Evolutionary conservation across 2,888 invertebrate species (phyloP).

Genomic region (Ochlodes sylvanus): DNA sequence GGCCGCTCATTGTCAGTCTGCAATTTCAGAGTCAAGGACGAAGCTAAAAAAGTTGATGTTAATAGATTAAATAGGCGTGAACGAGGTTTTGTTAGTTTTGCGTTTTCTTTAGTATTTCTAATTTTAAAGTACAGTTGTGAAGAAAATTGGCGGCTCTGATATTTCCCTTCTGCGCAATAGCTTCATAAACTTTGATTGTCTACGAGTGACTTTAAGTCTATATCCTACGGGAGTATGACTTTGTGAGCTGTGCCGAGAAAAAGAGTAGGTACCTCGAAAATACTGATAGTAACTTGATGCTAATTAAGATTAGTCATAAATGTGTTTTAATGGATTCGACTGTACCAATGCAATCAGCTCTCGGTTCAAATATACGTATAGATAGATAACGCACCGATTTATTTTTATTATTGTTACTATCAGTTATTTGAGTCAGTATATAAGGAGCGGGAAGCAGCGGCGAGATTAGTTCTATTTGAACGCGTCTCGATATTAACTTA

Average conservation of each 20-base stretch:
- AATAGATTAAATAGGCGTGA: conserved; percentile 22
- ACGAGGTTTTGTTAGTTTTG: conserved; percentile 10
- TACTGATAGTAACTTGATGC: neutral
- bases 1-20: conserved; percentile 18
- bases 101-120: conserved; percentile 15
- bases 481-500: neutral
- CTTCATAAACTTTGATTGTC: neutral
- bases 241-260: neutral
- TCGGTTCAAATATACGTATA: conserved; percentile 23
- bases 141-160: conserved; percentile 1
- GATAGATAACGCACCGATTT: conserved; percentile 28
- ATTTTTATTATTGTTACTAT: conserved; percentile 35
- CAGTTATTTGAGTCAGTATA: conserved; percentile 31
- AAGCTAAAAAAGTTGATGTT: conserved; percentile 17
- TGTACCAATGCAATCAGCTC: conserved; percentile 29
- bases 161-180: neutral
- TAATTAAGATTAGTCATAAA: conserved; percentile 4
- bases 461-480: conserved; percentile 26
- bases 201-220: too few relatives aligned
- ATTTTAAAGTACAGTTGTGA: conserved; percentile 17
- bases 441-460: conserved; percentile 15
- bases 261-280: neutral
- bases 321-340: conserved; percentile 26
- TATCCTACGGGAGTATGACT: neutral
- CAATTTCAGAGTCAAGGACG: conserved; percentile 35